Percentiles rank a stretch among this genome's conserved stretches.
Evolutionary conservation across 2,113 vertebrate genomes (phyloP).

Genomic region (Noctilio leporinus): DNA sequence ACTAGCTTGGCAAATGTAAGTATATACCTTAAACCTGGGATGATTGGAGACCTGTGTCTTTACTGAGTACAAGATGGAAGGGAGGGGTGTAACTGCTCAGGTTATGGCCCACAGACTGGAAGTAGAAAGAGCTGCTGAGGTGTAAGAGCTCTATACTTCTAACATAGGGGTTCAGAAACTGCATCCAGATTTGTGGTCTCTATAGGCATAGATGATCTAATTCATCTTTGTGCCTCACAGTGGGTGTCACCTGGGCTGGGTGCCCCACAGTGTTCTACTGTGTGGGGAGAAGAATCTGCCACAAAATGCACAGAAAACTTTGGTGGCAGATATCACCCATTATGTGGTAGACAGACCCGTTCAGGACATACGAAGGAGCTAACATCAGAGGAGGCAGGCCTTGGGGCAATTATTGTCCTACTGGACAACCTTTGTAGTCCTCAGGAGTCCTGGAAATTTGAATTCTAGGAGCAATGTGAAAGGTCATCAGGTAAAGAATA

Average conservation of each 20-base stretch:
- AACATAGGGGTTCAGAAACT: neutral
- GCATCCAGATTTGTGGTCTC: neutral
- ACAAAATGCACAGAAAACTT: neutral
- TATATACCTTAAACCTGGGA: neutral
- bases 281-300: neutral
- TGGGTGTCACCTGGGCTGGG: neutral
- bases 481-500: neutral
- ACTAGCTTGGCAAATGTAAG: neutral
- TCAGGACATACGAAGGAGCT: neutral
- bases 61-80: neutral
- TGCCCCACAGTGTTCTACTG: rapidly evolving
- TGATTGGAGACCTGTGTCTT: neutral
- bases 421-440: neutral
- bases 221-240: neutral
- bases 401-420: neutral
- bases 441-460: neutral
- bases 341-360: neutral
- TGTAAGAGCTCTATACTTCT: neutral
- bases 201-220: neutral
- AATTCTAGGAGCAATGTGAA: neutral
- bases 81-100: neutral
- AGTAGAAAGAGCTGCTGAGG: neutral
- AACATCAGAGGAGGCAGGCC: neutral
- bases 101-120: neutral
- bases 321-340: neutral